These are phyloP conservation scores for Pseudolaguvia tuberculata DNA, from an alignment of 2,113 vertebrate species.

Conservation along the genomic window DNA sequence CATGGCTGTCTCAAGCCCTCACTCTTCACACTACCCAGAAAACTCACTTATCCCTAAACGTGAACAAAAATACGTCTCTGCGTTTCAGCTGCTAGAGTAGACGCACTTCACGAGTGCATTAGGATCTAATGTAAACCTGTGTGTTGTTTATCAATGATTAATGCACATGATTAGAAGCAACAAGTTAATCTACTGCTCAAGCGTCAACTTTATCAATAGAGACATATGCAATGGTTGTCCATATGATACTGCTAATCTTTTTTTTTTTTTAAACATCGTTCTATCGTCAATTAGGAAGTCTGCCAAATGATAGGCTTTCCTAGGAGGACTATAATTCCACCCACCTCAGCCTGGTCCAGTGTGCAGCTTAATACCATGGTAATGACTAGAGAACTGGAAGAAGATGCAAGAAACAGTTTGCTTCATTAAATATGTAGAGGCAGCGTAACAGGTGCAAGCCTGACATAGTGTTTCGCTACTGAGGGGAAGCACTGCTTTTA, in stretches of 20 bases:
- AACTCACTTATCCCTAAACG: not conserved
- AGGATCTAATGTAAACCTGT: conserved; percentile 6
- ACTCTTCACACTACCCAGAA: conserved; percentile 24
- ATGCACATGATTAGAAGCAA: conserved; percentile 22
- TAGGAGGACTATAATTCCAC: conserved; percentile 27
- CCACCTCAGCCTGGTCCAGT: conserved; percentile 21
- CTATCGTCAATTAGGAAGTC: conserved; percentile 28
- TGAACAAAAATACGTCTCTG: not conserved
- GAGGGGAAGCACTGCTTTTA: conserved; percentile 45
- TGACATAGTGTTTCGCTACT: conserved; percentile 46
- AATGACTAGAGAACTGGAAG: conserved; percentile 47
- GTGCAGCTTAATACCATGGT: conserved; percentile 54
- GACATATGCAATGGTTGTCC: conserved; percentile 6
- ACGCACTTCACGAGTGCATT: not conserved
- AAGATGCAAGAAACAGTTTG: conserved; percentile 49
- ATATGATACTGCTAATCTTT: conserved; percentile 1
- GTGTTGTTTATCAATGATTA: not conserved
- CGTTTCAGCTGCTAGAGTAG: not conserved
- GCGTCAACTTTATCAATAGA: conserved; percentile 4
- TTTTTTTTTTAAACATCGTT: conserved; percentile 18
- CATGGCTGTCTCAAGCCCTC: conserved; percentile 16
- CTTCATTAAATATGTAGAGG: conserved; percentile 63
- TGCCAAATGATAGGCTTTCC: not conserved
- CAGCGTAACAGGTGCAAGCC: conserved; percentile 59
- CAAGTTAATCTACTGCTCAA: conserved; percentile 6